Percentiles rank a stretch among this genome's conserved stretches.
Conservation (phyloP, 1,140 invertebrate species). For the Euborellia annulipes region DNA sequence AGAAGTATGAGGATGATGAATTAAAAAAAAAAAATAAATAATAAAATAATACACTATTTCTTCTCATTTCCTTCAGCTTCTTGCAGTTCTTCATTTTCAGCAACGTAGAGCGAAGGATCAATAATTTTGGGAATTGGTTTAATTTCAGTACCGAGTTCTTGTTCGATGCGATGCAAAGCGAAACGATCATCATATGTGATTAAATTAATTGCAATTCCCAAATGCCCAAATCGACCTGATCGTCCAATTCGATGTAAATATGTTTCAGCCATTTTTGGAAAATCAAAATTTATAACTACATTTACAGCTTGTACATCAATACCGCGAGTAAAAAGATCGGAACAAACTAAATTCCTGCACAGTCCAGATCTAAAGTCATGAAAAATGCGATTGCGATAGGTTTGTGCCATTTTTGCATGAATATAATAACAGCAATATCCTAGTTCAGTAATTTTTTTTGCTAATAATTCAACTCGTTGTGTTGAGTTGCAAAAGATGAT, state of each 20-base stretch:
- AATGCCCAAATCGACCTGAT: conserved; percentile 52
- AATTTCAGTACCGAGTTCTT: conserved; percentile 49
- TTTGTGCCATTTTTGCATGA: conserved; percentile 52
- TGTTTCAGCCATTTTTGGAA: conserved; percentile 56
- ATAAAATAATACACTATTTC: too few relatives aligned
- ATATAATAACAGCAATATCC: conserved; percentile 62
- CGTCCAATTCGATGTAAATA: conserved; percentile 55
- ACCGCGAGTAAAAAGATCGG: conserved; percentile 56
- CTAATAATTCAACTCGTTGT: conserved; percentile 50
- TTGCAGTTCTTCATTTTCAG: too few relatives aligned
- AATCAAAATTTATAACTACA: conserved; percentile 62
- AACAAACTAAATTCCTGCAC: conserved; percentile 54
- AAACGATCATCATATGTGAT: conserved; percentile 57
- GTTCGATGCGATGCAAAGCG: conserved; percentile 48
- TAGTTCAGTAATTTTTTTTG: conserved; percentile 57
- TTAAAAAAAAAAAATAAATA: too few relatives aligned
- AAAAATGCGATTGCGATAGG: conserved; percentile 48
- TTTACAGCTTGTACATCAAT: conserved; percentile 63
- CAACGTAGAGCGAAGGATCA: background rate
- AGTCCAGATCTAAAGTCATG: conserved; percentile 52
- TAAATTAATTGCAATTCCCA: conserved; percentile 55
- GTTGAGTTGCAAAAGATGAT: conserved; percentile 63
- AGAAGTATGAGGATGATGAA: too few relatives aligned
- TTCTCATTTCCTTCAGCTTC: too few relatives aligned
- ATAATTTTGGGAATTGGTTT: conserved; percentile 29